Percentiles rank a stretch among this genome's conserved stretches.
Evolutionary conservation across 2,888 invertebrate species (phyloP).

Genomic region (Antheraea assamensis): DNA sequence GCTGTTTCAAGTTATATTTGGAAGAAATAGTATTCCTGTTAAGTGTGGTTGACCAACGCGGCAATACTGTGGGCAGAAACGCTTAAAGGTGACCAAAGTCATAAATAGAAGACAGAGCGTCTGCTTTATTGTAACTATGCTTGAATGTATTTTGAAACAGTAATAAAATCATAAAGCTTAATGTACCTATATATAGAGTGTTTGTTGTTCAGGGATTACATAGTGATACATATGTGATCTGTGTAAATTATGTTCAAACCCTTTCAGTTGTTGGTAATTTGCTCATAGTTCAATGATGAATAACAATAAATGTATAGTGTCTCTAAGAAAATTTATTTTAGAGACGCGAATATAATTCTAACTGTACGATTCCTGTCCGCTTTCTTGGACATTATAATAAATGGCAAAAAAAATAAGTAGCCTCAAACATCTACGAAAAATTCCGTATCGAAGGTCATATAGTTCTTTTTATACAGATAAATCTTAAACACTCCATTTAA

Average conservation of each 20-base stretch:
- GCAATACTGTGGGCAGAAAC: constrained; percentile 2
- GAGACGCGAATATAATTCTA: neutral
- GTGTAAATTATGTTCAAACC: neutral
- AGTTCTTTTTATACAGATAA: too few relatives aligned
- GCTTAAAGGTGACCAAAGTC: constrained; percentile 11
- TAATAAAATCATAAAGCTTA: neutral
- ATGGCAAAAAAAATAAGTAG: too few relatives aligned
- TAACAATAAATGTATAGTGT: neutral
- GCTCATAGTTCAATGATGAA: neutral
- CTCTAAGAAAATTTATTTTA: neutral
- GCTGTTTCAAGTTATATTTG: constrained; percentile 66
- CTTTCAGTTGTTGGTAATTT: neutral
- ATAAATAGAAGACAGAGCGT: constrained; percentile 6
- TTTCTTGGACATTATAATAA: neutral
- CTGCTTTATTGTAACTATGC: neutral
- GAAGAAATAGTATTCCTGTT: constrained; percentile 55
- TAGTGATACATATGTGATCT: neutral
- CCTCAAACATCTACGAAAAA: too few relatives aligned
- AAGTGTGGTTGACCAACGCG: constrained; percentile 26
- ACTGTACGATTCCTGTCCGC: too few relatives aligned
- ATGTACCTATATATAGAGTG: neutral
- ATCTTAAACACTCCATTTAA: neutral
- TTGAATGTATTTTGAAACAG: neutral
- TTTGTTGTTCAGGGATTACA: neutral
- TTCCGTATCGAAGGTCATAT: neutral